Conservation (phyloP, 2,888 invertebrate species). For the Callimorpha dominula region DNA sequence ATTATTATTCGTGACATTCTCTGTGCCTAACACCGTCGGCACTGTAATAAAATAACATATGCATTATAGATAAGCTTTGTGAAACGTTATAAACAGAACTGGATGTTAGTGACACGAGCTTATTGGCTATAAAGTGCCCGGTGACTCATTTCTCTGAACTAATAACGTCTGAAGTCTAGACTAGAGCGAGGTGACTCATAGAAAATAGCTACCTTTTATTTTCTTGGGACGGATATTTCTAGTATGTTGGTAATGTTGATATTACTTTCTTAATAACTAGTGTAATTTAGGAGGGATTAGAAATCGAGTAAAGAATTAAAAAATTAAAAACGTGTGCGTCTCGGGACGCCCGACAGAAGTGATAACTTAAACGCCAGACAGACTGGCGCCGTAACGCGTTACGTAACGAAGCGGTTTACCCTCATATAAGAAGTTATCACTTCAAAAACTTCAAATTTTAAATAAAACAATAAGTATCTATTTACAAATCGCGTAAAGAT, state of each 20-base stretch:
- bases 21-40: not conserved
- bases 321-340: too few species aligned
- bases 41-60: not conserved
- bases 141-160: conserved; percentile 13
- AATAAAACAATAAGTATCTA: too few species aligned
- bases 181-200: conserved; percentile 1
- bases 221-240: not conserved
- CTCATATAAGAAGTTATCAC: too few species aligned
- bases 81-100: not conserved
- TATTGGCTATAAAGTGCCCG: conserved; percentile 3
- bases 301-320: too few species aligned
- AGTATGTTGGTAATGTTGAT: not conserved
- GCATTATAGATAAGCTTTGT: not conserved
- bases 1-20: too few species aligned
- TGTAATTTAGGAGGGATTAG: too few species aligned
- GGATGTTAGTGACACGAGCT: not conserved
- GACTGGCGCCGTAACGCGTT: too few species aligned
- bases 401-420: too few species aligned
- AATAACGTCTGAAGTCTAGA: conserved; percentile 16
- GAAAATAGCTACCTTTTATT: not conserved
- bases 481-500: not conserved
- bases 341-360: too few species aligned
- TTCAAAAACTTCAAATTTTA: too few species aligned
- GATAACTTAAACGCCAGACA: too few species aligned
- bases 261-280: too few species aligned